Percentiles rank a stretch among this genome's conserved stretches.
Conservation (phyloP, 2,888 invertebrate genomes). For the Plagodis dolabraria region DNA sequence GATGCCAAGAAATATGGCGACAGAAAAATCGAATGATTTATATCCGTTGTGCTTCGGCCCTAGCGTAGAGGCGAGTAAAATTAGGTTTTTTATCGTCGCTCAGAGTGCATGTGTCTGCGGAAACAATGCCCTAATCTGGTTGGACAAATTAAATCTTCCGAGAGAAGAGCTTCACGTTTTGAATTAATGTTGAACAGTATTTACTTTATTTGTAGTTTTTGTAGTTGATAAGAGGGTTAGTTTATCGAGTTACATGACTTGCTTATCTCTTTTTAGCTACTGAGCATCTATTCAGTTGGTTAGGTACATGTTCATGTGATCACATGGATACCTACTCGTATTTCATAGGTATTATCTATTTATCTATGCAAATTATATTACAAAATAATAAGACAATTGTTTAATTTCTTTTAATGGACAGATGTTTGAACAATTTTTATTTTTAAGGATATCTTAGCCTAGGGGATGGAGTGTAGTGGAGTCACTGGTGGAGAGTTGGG, state of each 20-base stretch:
- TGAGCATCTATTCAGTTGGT: too few relatives aligned
- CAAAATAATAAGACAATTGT: too few relatives aligned
- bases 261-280: too few relatives aligned
- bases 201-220: constrained; percentile 15
- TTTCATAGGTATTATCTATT: too few relatives aligned
- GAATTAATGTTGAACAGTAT: constrained; percentile 22
- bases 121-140: constrained; percentile 62
- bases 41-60: constrained; percentile 17
- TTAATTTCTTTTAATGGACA: too few relatives aligned
- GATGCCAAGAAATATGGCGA: background rate
- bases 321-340: too few relatives aligned
- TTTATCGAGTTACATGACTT: background rate
- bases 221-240: background rate
- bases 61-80: constrained; percentile 46
- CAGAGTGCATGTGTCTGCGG: constrained; percentile 52
- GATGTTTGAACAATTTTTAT: too few relatives aligned
- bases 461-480: too few relatives aligned
- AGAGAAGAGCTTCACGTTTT: constrained; percentile 35
- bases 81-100: constrained; percentile 56
- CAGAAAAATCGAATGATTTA: constrained; percentile 28
- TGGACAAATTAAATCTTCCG: constrained; percentile 60
- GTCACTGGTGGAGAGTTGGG: too few relatives aligned
- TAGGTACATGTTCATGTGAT: too few relatives aligned
- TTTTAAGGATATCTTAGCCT: too few relatives aligned
- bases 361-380: too few relatives aligned